phyloP scores from a whole-genome alignment of 1,140 invertebrate species.

The Brachionus plicatilis region DNA sequence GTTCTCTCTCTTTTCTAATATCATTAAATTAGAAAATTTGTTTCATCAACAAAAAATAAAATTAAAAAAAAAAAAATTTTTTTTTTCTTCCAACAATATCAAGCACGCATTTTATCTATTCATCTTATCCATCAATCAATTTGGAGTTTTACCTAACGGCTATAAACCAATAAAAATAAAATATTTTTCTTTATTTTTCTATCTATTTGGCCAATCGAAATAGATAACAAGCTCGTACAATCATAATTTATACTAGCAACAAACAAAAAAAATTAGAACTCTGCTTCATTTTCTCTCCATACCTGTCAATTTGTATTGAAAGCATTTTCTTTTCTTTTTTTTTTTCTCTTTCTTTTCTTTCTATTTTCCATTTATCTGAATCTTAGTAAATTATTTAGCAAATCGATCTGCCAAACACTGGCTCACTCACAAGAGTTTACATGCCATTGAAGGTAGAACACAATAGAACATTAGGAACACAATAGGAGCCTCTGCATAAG shows the following conservation, averaged over 20 bases:
- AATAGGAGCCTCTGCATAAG: neutral
- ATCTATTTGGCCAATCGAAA: neutral
- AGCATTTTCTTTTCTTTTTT: neutral
- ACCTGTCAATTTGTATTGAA: constrained; percentile 34
- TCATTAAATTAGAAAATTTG: constrained; percentile 15
- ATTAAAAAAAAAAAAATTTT: neutral
- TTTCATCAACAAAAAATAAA: neutral
- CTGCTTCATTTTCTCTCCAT: neutral
- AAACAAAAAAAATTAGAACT: neutral
- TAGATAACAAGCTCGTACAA: neutral
- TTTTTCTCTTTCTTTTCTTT: neutral
- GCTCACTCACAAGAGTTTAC: neutral
- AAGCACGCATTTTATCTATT: neutral
- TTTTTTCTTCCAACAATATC: neutral
- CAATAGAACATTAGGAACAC: constrained; percentile 5
- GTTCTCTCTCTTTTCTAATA: neutral
- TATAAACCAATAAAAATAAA: constrained; percentile 27
- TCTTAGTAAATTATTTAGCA: constrained; percentile 29
- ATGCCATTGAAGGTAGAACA: neutral
- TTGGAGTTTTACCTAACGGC: neutral
- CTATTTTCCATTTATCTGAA: neutral
- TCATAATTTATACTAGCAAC: neutral
- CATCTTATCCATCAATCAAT: constrained; percentile 2
- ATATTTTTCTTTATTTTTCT: neutral
- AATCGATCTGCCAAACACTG: constrained; percentile 1